Conservation (phyloP, 2,113 vertebrate species). For the Chaetodon trifascialis region DNA sequence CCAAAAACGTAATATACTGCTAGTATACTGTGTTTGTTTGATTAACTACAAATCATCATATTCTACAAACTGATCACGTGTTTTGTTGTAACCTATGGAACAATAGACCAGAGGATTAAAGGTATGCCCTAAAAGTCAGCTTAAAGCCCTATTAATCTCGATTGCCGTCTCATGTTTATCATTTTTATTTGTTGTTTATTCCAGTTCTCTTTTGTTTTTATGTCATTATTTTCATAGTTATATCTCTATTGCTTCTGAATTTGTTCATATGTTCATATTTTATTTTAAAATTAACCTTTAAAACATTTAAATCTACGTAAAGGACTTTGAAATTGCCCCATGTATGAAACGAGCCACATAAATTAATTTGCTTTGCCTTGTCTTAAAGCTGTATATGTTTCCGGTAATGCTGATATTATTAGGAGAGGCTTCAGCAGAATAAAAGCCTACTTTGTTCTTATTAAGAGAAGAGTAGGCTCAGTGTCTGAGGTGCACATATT, state of each 20-base stretch:
- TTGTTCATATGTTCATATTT: no score
- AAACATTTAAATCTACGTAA: neutral
- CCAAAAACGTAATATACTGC: neutral
- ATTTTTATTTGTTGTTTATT: neutral
- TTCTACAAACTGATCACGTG: neutral
- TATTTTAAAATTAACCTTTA: neutral
- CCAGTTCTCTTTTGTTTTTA: neutral
- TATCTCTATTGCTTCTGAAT: neutral
- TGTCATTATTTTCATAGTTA: neutral
- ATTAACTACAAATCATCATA: neutral
- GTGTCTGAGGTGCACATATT: neutral
- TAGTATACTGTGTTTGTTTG: neutral
- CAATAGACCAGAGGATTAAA: neutral
- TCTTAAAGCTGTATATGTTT: neutral
- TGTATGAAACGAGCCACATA: neutral
- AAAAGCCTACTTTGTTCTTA: constrained; percentile 17
- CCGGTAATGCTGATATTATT: neutral
- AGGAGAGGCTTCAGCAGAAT: constrained; percentile 1
- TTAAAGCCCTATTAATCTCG: neutral
- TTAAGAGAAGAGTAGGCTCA: neutral
- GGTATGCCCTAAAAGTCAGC: neutral
- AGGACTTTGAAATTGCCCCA: neutral
- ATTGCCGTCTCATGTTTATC: neutral
- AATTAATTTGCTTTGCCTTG: neutral
- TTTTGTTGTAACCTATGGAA: neutral